Percentiles rank a stretch among this genome's conserved stretches.
Conservation (phyloP, 2,888 invertebrate species). For the Tipula lateralis region DNA sequence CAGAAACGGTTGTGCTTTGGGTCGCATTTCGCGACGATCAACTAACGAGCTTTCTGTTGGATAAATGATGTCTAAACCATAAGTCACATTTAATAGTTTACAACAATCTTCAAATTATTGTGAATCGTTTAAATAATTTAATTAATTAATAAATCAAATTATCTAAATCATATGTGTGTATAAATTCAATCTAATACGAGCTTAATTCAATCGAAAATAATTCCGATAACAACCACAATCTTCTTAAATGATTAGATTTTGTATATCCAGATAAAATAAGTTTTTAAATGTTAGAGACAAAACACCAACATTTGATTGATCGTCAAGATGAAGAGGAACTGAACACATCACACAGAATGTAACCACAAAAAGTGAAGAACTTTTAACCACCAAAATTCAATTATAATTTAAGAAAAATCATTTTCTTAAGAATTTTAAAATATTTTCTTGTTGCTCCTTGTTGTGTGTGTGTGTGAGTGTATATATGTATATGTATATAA, state of each 20-base stretch:
- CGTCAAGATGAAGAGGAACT: background rate
- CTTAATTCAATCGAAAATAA: background rate
- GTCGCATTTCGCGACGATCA: too few species aligned
- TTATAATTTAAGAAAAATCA: background rate
- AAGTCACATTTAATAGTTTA: too few species aligned
- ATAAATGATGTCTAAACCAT: too few species aligned
- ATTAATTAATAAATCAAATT: background rate
- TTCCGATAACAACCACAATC: background rate
- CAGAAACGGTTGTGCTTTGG: too few species aligned
- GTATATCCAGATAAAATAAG: background rate
- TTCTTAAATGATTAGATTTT: background rate
- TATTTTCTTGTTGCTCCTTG: background rate
- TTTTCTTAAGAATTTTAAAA: background rate
- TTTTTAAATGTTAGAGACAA: background rate
- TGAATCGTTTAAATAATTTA: too few species aligned
- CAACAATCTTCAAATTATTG: too few species aligned
- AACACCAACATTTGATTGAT: background rate
- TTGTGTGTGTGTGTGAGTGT: background rate
- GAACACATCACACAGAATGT: background rate
- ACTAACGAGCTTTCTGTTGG: too few species aligned
- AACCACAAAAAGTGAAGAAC: background rate
- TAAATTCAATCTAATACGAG: background rate
- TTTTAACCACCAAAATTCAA: background rate
- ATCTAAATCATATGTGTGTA: background rate
- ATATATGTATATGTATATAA: background rate